A percentile compares a stretch with the other conserved stretches of the same genome.
These are phyloP conservation scores for Sinosuthora webbiana DNA, from an alignment of 2,113 vertebrate species.

Conservation along the genomic window DNA sequence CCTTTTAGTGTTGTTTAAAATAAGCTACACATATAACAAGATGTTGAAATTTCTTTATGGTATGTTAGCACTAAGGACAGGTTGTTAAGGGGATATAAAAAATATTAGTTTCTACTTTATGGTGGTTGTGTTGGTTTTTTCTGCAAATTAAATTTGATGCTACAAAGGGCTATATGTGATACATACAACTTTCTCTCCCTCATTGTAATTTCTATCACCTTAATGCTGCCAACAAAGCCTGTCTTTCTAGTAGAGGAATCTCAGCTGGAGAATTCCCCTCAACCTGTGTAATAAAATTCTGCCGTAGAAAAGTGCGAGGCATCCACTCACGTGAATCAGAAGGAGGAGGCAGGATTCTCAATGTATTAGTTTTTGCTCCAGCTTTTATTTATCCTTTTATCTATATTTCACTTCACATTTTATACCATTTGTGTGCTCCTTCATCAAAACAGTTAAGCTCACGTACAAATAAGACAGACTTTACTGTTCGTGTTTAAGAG, in stretches of 20 bases:
- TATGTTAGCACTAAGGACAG: constrained; percentile 45
- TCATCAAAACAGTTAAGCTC: neutral
- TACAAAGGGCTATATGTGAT: neutral
- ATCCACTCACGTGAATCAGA: neutral
- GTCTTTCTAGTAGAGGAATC: neutral
- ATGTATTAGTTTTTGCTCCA: neutral
- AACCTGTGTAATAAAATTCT: neutral
- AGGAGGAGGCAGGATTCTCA: neutral
- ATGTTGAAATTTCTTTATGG: constrained; percentile 42
- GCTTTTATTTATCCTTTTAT: neutral
- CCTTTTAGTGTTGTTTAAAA: constrained; percentile 47
- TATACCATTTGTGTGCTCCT: neutral
- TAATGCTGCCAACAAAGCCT: neutral
- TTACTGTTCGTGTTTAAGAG: neutral
- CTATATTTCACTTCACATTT: neutral
- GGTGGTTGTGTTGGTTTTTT: neutral
- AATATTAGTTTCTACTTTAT: constrained; percentile 51
- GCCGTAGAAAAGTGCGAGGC: neutral
- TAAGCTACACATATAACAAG: constrained; percentile 34
- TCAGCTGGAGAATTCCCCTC: neutral
- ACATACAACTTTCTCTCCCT: neutral
- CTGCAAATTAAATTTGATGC: constrained; percentile 7
- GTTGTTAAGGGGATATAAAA: constrained; percentile 65
- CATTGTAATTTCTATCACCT: neutral
- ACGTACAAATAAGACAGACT: neutral